phyloP scores from a whole-genome alignment of 2,113 vertebrate species.

The Nothoprocta perdicaria region DNA sequence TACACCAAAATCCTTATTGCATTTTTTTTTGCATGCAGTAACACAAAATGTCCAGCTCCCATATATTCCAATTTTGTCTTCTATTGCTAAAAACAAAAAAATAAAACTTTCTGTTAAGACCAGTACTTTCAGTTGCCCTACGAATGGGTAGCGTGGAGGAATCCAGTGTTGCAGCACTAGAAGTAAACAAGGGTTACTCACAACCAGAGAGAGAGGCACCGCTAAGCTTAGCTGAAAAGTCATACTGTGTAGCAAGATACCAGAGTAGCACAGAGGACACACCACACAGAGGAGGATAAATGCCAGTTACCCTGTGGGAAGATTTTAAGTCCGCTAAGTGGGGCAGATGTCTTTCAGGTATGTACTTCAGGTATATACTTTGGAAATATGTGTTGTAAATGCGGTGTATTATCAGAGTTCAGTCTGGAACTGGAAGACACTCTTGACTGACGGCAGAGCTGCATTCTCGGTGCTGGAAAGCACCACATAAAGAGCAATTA shows the following conservation, averaged over 20 bases:
- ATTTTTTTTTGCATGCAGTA: not conserved
- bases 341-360: not conserved
- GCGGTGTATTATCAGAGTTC: not conserved
- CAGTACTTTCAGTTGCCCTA: not conserved
- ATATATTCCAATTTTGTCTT: not conserved
- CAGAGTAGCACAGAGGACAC: not conserved
- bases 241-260: no score
- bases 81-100: not conserved
- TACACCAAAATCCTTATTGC: not conserved
- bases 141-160: not conserved
- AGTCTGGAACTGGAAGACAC: not conserved
- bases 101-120: not conserved
- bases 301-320: not conserved
- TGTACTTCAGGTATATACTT: not conserved
- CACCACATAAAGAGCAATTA: not conserved
- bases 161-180: not conserved
- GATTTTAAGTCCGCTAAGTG: not conserved
- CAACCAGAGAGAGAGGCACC: not conserved
- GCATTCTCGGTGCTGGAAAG: rapidly evolving
- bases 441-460: not conserved
- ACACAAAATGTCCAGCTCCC: not conserved
- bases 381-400: not conserved
- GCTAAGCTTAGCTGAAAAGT: not conserved
- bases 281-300: rapidly evolving
- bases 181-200: not conserved